phyloP scores from a whole-genome alignment of 2,888 invertebrate genomes.

The Eupsilia transversa region DNA sequence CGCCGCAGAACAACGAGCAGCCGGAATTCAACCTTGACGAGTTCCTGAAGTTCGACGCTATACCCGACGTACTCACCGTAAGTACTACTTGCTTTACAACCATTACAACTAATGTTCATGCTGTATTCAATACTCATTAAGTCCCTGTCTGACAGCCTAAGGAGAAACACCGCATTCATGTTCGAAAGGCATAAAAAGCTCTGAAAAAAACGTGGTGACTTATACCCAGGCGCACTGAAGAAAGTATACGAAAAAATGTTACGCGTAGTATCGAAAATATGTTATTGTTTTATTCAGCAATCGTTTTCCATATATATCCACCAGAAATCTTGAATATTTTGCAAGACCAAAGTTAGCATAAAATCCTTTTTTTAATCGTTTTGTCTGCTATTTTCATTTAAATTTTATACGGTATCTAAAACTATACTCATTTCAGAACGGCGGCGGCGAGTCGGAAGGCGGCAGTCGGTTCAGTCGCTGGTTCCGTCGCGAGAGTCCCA shows the following conservation, averaged over 20 bases:
- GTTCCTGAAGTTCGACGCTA: conserved; percentile 95
- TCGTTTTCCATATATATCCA: neutral
- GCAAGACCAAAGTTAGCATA: neutral
- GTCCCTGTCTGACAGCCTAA: neutral
- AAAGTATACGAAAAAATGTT: neutral
- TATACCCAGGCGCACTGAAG: neutral
- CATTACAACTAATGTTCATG: neutral
- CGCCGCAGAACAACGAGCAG: conserved; percentile 76
- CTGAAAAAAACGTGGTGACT: neutral
- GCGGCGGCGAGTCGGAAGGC: conserved; percentile 89
- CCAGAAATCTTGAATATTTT: neutral
- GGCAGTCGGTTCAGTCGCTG: conserved; percentile 95
- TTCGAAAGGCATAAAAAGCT: neutral
- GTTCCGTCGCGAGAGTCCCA: conserved; percentile 94
- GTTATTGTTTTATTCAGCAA: neutral
- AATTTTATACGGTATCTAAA: neutral
- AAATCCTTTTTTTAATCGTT: neutral
- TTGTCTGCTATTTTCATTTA: neutral
- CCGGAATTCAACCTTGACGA: conserved; percentile 95
- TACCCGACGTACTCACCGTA: conserved; percentile 94
- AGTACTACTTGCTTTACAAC: conserved; percentile 67
- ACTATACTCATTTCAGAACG: conserved; percentile 89
- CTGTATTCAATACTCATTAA: neutral
- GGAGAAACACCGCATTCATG: neutral
- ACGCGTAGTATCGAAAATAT: neutral